phyloP scores from a whole-genome alignment of 2,113 vertebrate genomes.

The Nibea albiflora region DNA sequence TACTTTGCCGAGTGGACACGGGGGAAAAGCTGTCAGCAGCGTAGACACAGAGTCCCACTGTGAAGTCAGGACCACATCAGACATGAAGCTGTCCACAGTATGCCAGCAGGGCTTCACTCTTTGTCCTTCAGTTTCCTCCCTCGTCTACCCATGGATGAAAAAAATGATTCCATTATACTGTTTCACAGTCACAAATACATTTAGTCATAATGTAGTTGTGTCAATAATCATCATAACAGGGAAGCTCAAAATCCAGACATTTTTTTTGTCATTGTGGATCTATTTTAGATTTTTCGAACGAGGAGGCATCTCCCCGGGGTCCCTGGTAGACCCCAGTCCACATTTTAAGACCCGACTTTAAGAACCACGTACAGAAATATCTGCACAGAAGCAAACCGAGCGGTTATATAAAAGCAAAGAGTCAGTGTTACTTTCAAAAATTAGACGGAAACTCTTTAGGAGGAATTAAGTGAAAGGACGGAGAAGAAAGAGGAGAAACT shows the following conservation, averaged over 20 bases:
- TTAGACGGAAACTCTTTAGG: neutral
- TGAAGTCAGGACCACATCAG: slow-evolving; percentile 80
- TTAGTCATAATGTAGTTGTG: neutral
- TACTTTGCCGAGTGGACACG: slow-evolving; percentile 50
- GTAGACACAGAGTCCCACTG: slow-evolving; percentile 72
- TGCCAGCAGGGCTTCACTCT: slow-evolving; percentile 72
- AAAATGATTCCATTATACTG: slow-evolving; percentile 27
- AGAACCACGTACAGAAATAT: slow-evolving; percentile 10
- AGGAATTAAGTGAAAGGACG: slow-evolving; percentile 19
- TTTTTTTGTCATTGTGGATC: neutral
- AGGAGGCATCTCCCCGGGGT: neutral
- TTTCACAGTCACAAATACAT: slow-evolving; percentile 26
- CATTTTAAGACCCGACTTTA: slow-evolving; percentile 4
- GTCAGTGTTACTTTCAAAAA: slow-evolving; percentile 6
- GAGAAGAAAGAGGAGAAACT: slow-evolving; percentile 28
- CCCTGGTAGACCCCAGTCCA: neutral
- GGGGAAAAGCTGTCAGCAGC: slow-evolving; percentile 66
- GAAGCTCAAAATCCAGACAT: neutral
- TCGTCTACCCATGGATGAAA: slow-evolving; percentile 39
- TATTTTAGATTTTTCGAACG: neutral
- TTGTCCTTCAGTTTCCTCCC: slow-evolving; percentile 70
- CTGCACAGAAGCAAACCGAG: slow-evolving; percentile 16
- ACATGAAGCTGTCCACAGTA: slow-evolving; percentile 79
- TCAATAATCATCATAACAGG: slow-evolving; percentile 13
- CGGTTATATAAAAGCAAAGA: neutral